Evolutionary conservation across 2,888 invertebrate genomes (phyloP).

Genomic region (Dyspetes luteomarginatus): DNA sequence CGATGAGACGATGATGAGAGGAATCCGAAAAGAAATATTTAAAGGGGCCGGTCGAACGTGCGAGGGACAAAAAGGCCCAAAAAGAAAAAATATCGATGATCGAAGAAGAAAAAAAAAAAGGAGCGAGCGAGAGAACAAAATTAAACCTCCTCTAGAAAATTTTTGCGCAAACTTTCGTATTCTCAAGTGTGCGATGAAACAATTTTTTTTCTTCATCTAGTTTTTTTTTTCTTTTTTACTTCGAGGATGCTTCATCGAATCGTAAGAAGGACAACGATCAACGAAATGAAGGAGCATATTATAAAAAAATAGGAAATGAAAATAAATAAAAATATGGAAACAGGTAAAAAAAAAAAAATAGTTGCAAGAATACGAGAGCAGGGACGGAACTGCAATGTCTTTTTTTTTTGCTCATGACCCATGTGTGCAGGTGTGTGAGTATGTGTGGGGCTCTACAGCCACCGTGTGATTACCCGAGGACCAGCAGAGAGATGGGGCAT

Average conservation of each 20-base stretch:
- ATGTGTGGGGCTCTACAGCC: constrained; percentile 81
- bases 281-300: constrained; percentile 21
- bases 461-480: constrained; percentile 82
- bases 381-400: constrained; percentile 74
- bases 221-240: not conserved
- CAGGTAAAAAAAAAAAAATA: constrained; percentile 52
- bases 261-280: constrained; percentile 7
- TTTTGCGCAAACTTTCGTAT: constrained; percentile 31
- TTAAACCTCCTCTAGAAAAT: constrained; percentile 29
- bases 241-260: constrained; percentile 23
- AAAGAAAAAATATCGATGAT: not conserved
- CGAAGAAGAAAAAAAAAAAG: constrained; percentile 2
- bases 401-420: constrained; percentile 80
- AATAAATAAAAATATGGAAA: constrained; percentile 33
- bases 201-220: not conserved
- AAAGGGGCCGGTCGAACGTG: constrained; percentile 18
- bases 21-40: constrained; percentile 34
- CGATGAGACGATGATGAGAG: constrained; percentile 52
- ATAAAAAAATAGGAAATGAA: constrained; percentile 32
- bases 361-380: constrained; percentile 61
- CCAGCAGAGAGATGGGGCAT: constrained; percentile 78
- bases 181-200: constrained; percentile 40
- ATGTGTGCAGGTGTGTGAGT: no score
- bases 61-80: constrained; percentile 34
- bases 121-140: not conserved